These are phyloP conservation scores for Rhinogobio ventralis DNA, from an alignment of 2,797 vertebrate species.

Conservation along the genomic window DNA sequence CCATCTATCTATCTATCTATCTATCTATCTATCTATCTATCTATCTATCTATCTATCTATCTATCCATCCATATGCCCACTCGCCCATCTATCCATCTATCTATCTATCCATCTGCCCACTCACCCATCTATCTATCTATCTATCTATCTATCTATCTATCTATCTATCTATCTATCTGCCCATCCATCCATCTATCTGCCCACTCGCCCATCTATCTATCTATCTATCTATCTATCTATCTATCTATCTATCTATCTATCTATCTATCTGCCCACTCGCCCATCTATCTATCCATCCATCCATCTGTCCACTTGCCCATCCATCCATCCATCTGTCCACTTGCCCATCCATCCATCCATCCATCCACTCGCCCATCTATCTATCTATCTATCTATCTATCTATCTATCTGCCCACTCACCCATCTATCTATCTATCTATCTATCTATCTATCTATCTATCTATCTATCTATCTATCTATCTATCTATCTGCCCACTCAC, in stretches of 20 bases:
- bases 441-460: not conserved
- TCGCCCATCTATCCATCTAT: fast-evolving
- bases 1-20: not conserved
- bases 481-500: too few relatives aligned
- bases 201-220: too few relatives aligned
- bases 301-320: too few relatives aligned
- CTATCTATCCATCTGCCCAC: fast-evolving
- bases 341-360: too few relatives aligned
- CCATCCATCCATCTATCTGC: not conserved
- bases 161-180: not conserved
- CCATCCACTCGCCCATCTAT: too few relatives aligned
- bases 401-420: not conserved
- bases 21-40: not conserved
- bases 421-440: not conserved
- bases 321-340: not conserved
- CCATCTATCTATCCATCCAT: too few relatives aligned
- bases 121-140: not conserved
- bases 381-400: too few relatives aligned
- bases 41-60: not conserved
- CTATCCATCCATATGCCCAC: not conserved
- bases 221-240: too few relatives aligned
- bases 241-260: too few relatives aligned
- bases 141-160: not conserved
- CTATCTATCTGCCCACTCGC: too few relatives aligned
- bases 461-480: not conserved